These are phyloP conservation scores for Leptinotarsa rubiginosa DNA, from an alignment of 2,888 invertebrate species.

Conservation along the genomic window DNA sequence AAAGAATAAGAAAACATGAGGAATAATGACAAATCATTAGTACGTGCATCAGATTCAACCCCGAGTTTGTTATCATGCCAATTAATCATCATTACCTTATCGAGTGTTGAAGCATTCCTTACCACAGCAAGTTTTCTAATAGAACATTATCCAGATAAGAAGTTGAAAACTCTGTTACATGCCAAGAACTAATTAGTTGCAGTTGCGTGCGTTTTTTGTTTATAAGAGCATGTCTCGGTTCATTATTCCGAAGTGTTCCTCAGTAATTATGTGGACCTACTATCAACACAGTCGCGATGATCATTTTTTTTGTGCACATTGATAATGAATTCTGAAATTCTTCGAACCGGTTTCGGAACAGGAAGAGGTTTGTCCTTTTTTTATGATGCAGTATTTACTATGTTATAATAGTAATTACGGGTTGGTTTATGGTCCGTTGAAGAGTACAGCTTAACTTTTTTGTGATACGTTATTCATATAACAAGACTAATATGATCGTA, in stretches of 20 bases:
- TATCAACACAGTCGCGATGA: slow-evolving; percentile 13
- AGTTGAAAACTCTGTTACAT: slow-evolving; percentile 19
- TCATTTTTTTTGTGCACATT: not conserved
- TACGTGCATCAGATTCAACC: slow-evolving; percentile 3
- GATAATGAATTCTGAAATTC: slow-evolving; percentile 17
- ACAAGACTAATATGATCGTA: not conserved
- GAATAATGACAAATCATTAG: not conserved
- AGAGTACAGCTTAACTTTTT: too few relatives aligned
- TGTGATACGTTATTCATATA: not conserved
- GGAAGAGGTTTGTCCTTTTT: slow-evolving; percentile 4
- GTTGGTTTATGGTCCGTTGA: not conserved
- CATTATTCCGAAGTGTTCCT: slow-evolving; percentile 26
- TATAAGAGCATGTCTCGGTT: slow-evolving; percentile 19
- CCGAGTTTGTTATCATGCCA: slow-evolving; percentile 21
- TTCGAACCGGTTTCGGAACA: slow-evolving; percentile 2
- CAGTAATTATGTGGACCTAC: slow-evolving; percentile 24
- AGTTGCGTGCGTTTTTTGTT: slow-evolving; percentile 24
- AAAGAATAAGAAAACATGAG: not conserved
- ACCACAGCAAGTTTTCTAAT: slow-evolving; percentile 27
- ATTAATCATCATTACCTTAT: slow-evolving; percentile 36
- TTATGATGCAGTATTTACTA: not conserved
- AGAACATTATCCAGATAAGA: slow-evolving; percentile 21
- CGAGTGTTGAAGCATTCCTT: slow-evolving; percentile 27
- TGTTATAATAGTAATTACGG: not conserved
- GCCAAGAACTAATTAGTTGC: slow-evolving; percentile 27